Conservation (phyloP, 1,140 invertebrate species). For the Eriocheir sinensis region DNA sequence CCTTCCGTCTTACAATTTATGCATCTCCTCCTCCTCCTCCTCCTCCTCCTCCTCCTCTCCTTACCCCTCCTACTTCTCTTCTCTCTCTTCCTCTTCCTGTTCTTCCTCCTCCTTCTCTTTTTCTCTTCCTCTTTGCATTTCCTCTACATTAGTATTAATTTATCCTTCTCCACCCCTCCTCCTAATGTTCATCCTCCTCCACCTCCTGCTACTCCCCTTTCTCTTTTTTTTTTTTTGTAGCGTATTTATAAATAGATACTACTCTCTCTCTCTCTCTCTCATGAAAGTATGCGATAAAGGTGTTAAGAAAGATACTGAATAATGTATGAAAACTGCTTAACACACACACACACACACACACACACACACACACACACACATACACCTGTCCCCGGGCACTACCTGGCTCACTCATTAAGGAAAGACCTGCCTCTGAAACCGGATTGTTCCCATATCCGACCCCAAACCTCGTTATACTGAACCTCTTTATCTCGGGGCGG, state of each 20-base stretch:
- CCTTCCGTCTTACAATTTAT: neutral
- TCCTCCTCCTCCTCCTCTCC: neutral
- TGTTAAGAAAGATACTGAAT: no score
- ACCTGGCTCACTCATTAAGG: conserved; percentile 21
- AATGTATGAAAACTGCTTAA: no score
- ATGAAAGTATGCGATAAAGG: no score
- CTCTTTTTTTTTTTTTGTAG: conserved; percentile 48
- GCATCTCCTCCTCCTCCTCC: neutral
- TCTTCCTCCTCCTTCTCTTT: conserved; percentile 15
- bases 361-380: no score
- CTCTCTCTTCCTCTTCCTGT: neutral
- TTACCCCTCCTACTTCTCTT: neutral
- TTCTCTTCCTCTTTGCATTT: neutral
- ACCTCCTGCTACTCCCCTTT: neutral
- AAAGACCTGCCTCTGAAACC: neutral
- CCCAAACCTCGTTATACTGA: neutral
- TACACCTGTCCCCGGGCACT: neutral
- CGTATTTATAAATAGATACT: no score
- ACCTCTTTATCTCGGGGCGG: neutral
- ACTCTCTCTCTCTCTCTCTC: conserved; percentile 38
- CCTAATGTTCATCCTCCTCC: neutral
- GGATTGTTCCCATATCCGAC: neutral
- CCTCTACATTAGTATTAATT: neutral
- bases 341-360: no score
- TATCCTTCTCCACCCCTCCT: neutral